A percentile compares a stretch with the other conserved stretches of the same genome.
These are phyloP conservation scores for Myrmecophaga tridactyla DNA, from an alignment of 2,113 vertebrate species.

Conservation along the genomic window DNA sequence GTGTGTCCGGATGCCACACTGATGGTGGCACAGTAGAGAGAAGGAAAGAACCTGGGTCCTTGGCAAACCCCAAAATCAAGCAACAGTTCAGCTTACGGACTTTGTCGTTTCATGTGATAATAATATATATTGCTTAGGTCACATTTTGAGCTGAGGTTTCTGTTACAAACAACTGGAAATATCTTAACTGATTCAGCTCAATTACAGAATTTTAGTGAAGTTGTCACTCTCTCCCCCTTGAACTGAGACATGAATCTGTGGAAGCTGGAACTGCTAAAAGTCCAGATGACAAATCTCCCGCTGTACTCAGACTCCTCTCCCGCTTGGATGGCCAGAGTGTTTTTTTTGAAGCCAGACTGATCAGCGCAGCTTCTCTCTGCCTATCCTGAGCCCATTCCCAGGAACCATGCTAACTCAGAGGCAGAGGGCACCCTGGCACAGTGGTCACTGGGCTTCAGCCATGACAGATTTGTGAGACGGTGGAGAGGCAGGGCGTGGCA, in stretches of 20 bases:
- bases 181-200: not conserved
- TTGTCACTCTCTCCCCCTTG: not conserved
- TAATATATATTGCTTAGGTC: not conserved
- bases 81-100: not conserved
- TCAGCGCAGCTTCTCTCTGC: no score
- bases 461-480: not conserved
- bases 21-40: not conserved
- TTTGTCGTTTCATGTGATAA: not conserved
- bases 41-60: not conserved
- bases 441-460: not conserved
- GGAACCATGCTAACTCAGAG: not conserved
- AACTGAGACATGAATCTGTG: not conserved
- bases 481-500: not conserved
- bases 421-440: not conserved
- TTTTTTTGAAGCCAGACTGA: no score
- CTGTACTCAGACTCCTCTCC: not conserved
- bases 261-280: not conserved
- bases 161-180: not conserved
- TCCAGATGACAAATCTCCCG: not conserved
- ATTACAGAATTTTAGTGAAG: not conserved
- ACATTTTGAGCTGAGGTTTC: not conserved
- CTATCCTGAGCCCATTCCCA: not conserved
- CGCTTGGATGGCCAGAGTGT: not conserved
- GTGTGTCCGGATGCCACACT: not conserved
- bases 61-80: not conserved